Base-by-base conservation (phyloP, 2,113 vertebrate genomes). In the Aleadryas rufinucha region DNA sequence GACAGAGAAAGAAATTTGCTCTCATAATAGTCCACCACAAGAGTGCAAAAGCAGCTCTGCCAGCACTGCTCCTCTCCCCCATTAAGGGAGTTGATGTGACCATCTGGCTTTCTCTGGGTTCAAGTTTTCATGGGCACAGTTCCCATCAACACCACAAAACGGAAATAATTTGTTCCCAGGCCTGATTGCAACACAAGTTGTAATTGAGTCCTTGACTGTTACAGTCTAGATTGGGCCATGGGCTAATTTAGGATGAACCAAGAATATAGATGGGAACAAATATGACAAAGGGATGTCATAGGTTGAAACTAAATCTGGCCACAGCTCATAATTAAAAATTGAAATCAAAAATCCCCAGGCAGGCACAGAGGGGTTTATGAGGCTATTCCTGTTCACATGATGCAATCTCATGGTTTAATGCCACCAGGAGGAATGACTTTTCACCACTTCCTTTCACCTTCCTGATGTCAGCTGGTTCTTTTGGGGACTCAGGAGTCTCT, bases 101-200 rank as follows among this genome's bases (percentile, higher is more conserved):
- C 90, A 89, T 96, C 88, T 96, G 96, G 90, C 86, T 94, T 97
- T 89, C 92, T 60, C 86, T 57, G 95, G 95, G 95, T 94, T 96
- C 92, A 94, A 95, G 95, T 95, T 95, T 96, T 95, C 90, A 68
- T 87, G 89, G 95, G 96, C 92, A 84, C 53, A 64, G 72, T 84
- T 96, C 90, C 90, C 93, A 90, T 71, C 88, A 81, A 35, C 80
- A 81, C 88, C 88, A 90, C 85, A 93, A 92, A 96, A 96, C 83
- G 92, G 95, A 96, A 94, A 95, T 94, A 12, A 68, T 96, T 96
- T 92, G 93, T 96, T 96, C 93, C 92, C 85, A 96, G 95, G 90
- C 92, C 92, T 94, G 90, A 94, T 96, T 97, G 90, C 96, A 95
- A 87, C 96, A 95, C n/a, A 81, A 93, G 84, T 76, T 64, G 56